Conservation (phyloP, 2,797 vertebrate species). For the Peromyscus eremicus region DNA sequence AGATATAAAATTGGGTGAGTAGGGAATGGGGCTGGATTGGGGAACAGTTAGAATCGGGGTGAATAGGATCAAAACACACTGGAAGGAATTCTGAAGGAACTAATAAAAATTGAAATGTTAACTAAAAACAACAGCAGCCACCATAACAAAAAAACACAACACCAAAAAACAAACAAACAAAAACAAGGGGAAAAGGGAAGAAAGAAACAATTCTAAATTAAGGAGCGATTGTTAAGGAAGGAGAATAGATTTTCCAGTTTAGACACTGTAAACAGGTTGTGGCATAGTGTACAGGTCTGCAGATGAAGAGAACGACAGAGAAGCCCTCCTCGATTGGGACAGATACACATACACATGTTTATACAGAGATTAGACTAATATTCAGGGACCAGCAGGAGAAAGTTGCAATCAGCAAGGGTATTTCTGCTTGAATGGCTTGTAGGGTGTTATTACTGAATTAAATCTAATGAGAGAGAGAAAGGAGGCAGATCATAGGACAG, state of each 20-base stretch:
- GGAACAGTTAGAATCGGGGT: not conserved
- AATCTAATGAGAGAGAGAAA: slow-evolving; percentile 82
- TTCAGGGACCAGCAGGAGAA: slow-evolving; percentile 71
- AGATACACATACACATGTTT: not conserved
- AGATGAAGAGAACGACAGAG: not conserved
- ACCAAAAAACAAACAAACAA: not conserved
- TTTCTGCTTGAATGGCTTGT: slow-evolving; percentile 82
- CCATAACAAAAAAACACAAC: not conserved
- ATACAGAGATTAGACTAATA: slow-evolving; percentile 58
- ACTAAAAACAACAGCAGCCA: not conserved
- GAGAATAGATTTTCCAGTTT: not conserved
- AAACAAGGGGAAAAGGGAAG: not conserved
- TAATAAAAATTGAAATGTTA: not conserved
- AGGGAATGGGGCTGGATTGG: not conserved
- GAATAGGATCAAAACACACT: not conserved
- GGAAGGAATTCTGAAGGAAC: not conserved
- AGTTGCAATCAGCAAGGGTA: slow-evolving; percentile 82
- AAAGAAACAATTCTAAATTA: slow-evolving; percentile 1
- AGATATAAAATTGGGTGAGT: not conserved
- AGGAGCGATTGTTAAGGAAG: not conserved
- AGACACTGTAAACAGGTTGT: not conserved
- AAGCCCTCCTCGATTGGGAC: not conserved
- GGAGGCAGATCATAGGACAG: slow-evolving; percentile 81
- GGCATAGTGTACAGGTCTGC: not conserved
- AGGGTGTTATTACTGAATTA: slow-evolving; percentile 85